Conservation (phyloP, 2,888 invertebrate species). For the Idaea straminata region DNA sequence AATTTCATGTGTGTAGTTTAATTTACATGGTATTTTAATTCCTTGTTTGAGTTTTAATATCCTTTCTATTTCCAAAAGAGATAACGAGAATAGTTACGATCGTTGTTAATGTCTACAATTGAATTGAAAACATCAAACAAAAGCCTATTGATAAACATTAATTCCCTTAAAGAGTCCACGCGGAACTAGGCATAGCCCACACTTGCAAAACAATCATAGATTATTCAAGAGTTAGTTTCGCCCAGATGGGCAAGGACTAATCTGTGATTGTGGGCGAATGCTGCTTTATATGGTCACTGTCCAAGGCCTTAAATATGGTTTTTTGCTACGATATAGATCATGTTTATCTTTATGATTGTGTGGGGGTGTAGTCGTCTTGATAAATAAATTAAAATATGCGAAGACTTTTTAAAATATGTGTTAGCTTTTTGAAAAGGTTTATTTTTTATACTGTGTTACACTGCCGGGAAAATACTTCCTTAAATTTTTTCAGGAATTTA, state of each 20-base stretch:
- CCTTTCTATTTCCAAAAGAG: background rate
- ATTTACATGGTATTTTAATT: background rate
- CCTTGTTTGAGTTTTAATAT: background rate
- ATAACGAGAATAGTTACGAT: background rate
- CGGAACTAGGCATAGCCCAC: background rate
- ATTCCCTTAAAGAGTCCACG: background rate
- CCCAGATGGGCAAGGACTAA: constrained; percentile 42
- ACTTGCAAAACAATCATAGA: background rate
- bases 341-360: constrained; percentile 36
- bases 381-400: constrained; percentile 20
- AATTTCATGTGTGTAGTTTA: background rate
- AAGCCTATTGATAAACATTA: background rate
- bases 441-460: too few species aligned
- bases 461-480: too few species aligned
- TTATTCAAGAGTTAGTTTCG: constrained; percentile 8
- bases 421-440: background rate
- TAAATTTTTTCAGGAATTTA: too few species aligned
- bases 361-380: constrained; percentile 32
- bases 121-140: background rate
- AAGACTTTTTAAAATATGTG: background rate
- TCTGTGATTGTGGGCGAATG: constrained; percentile 44
- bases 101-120: background rate
- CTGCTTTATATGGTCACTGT: constrained; percentile 42
- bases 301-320: constrained; percentile 47
- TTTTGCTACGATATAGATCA: constrained; percentile 38